A percentile compares a stretch with the other conserved stretches of the same genome.
Evolutionary conservation across 2,113 vertebrate species (phyloP).

Genomic region (Neomonachus schauinslandi): DNA sequence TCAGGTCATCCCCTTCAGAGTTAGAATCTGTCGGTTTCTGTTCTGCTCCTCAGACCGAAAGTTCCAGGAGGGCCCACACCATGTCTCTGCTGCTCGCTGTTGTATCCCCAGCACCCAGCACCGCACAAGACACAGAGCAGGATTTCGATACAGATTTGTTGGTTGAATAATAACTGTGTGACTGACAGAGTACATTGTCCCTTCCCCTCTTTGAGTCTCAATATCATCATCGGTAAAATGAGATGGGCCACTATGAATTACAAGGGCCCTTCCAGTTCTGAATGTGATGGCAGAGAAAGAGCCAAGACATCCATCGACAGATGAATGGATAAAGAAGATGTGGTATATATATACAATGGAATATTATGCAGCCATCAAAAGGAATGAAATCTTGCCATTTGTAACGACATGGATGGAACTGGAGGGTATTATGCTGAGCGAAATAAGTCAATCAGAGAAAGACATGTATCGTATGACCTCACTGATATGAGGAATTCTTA

Average conservation of each 20-base stretch:
- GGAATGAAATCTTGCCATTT: too few species aligned
- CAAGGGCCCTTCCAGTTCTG: not conserved
- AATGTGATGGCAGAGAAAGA: conserved; percentile 56
- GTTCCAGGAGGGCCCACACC: not conserved
- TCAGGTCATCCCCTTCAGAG: not conserved
- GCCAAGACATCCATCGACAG: too few species aligned
- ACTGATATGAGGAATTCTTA: too few species aligned
- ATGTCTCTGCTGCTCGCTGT: not conserved
- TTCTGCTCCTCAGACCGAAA: not conserved
- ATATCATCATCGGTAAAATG: conserved; percentile 10
- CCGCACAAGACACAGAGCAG: not conserved
- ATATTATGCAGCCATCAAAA: too few species aligned
- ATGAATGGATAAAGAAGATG: too few species aligned
- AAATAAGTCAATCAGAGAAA: too few species aligned
- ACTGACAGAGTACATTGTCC: not conserved
- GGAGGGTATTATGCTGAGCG: too few species aligned
- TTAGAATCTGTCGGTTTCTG: not conserved
- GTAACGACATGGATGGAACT: too few species aligned
- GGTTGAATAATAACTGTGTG: not conserved
- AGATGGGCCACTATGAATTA: not conserved
- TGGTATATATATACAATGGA: too few species aligned
- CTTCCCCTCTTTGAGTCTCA: not conserved
- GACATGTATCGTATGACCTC: too few species aligned
- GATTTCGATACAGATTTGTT: not conserved
- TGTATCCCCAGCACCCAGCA: not conserved